Base-by-base conservation (phyloP, 2,888 invertebrate genomes). In the Phragmatobia fuliginosa region DNA sequence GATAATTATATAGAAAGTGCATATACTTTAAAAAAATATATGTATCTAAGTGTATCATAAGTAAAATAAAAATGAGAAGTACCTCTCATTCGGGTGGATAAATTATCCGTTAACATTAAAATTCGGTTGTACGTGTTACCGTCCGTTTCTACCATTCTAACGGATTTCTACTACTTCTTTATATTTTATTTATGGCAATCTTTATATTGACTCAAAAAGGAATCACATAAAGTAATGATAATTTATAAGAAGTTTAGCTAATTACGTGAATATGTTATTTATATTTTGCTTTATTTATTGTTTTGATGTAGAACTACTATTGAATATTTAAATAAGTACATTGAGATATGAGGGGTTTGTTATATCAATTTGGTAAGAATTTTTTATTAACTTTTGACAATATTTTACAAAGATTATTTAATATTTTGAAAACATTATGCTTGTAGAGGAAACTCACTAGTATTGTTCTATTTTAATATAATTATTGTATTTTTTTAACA, bases 41-140 rank as follows among this genome's bases (percentile, higher is more conserved):
- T 56, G 5, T 28, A 21, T 18, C 4, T 6, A 2, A n/a, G 49
- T 6, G 11, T 52, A 52, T 25, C n/a, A 10, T n/a, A 49, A 7
- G 8, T 25, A n/a, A 49, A 10, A n/a, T 7, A 36, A 61, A 60
- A 36, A n/a, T 49, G n/a, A 36, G 33, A 36, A 61, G 14, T 28
- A 38, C 36, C 38, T 38, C 36, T 25, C 10, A 25, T 11, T 52
- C 52, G 52, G 52, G 10, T 61, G 28, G 8, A 28, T 8, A 61
- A n/a, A 28, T 36, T 14, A 33, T 61, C 3, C 16, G 16, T 49
- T 32, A 52, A n/a, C 14, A 28, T 49, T 11, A 18, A 62, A 52
- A 56, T 36, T 58, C 31, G 58, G 38, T 66, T 66, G 58, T 66
- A 31, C 38, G 28, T 58, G 56, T 66, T 41, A 66, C 65, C 65